phyloP scores from a whole-genome alignment of 2,113 vertebrate genomes.

The Antigone vipio region DNA sequence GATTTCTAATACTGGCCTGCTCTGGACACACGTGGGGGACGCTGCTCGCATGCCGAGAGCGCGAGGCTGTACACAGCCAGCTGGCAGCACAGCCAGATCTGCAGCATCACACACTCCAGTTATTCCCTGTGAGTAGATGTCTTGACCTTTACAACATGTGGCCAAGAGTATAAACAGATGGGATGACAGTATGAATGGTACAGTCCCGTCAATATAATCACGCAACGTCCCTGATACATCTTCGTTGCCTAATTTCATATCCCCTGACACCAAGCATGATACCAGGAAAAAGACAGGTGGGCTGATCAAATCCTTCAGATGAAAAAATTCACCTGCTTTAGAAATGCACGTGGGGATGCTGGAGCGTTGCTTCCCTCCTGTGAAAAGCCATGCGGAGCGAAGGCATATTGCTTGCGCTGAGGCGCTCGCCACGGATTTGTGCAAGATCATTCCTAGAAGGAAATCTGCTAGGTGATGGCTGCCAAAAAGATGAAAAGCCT shows the following conservation, averaged over 20 bases:
- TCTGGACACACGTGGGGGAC: not conserved
- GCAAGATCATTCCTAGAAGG: conserved; percentile 27
- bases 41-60: not conserved
- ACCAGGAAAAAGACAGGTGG: not conserved
- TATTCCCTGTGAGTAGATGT: conserved; percentile 29
- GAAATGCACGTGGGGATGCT: not conserved
- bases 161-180: conserved; percentile 59
- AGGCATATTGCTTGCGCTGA: not conserved
- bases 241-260: not conserved
- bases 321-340: not conserved
- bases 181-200: conserved; percentile 46
- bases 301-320: not conserved
- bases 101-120: conserved; percentile 47
- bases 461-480: not conserved
- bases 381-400: not conserved
- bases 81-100: conserved; percentile 56
- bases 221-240: not conserved
- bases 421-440: not conserved
- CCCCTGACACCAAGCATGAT: not conserved
- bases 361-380: not conserved
- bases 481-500: conserved; percentile 37
- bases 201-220: not conserved
- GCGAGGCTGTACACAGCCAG: conserved; percentile 5
- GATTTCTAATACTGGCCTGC: conserved; percentile 21
- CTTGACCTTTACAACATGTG: conserved; percentile 45